Evolutionary conservation across 2,113 vertebrate species (phyloP), one percentile per base, ranked within the genome.

Genomic region (Pterophyllum scalare): DNA sequence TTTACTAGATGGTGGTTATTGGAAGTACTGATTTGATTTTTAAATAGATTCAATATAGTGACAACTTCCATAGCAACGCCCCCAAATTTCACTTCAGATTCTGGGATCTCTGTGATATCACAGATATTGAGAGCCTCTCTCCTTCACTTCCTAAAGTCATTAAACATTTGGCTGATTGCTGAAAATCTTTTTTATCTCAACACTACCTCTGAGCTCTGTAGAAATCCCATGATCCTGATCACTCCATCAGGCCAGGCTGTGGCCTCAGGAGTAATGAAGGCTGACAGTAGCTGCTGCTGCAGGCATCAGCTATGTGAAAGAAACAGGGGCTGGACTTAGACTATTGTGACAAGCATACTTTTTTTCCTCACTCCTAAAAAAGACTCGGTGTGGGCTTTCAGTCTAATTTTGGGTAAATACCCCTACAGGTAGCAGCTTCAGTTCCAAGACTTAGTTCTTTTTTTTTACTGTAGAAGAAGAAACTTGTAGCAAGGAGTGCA

Each of bases 221-320:
- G 13, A 85, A 88, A 87, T 82, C 81, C 60, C 90, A 83, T 86
- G 86, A 88, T 86, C 64, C 78, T 70, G 86, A 83, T 85, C 90
- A 78, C 57, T 80, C 82, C 31, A 59, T 83, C 61, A 56, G 79
- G 52, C 19, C 77, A 28, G 80, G 26, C 75, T 31, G 52, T 35
- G 35, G 61, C 33, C 46, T 77, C 33, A 26, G 17, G 75, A 82
- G 58, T 60, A 59, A 57, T 46, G 46, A 17, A 11, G 35, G 56
- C 24, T 38, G n/a, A 70, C 56, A 26, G 59, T 15, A 79, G 52
- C 62, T 22, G 19, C 52, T n/a, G 14, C 65, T 12, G 24, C 49
- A 65, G 33, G 67, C 65, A 49, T n/a, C 58, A 67, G 33, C 31
- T 33, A 33, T 22, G 80, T 59, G 59, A 70, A 54, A 75, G 57